Evolutionary conservation across 2,888 invertebrate genomes (phyloP).

Genomic region (Tuberolachnus salignus): DNA sequence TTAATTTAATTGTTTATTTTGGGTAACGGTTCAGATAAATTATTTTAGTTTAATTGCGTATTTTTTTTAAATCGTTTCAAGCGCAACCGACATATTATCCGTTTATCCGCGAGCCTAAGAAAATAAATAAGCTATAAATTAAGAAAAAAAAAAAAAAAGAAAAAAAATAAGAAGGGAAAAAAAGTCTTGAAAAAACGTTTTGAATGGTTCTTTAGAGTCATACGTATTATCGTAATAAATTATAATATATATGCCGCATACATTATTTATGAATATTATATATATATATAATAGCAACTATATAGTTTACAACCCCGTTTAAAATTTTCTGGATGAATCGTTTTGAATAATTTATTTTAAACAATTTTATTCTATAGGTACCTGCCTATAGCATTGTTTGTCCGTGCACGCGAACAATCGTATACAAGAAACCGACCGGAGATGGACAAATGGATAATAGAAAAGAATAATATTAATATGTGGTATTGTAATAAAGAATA

Average conservation of each 20-base stretch:
- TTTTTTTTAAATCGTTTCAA: slow-evolving; percentile 1
- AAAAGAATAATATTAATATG: slow-evolving; percentile 2
- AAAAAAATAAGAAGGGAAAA: not conserved
- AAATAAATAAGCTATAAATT: slow-evolving; percentile 15
- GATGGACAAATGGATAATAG: slow-evolving; percentile 32
- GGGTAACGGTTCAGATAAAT: too few relatives aligned
- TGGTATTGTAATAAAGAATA: slow-evolving; percentile 6
- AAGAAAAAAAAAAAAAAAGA: too few relatives aligned
- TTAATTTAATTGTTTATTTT: too few relatives aligned
- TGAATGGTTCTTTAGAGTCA: not conserved
- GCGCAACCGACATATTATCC: slow-evolving; percentile 4
- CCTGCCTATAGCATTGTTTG: too few relatives aligned
- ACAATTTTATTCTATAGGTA: slow-evolving; percentile 4
- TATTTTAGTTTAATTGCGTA: too few relatives aligned
- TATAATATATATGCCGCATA: not conserved
- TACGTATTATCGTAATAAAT: slow-evolving; percentile 3
- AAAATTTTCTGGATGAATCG: slow-evolving; percentile 41
- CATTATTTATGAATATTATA: slow-evolving; percentile 28
- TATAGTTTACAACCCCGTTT: slow-evolving; percentile 39
- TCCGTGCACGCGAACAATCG: not conserved
- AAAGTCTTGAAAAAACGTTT: slow-evolving; percentile 9
- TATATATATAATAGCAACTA: slow-evolving; percentile 26
- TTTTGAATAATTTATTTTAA: slow-evolving; percentile 34
- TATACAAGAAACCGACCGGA: slow-evolving; percentile 15
- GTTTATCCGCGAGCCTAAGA: not conserved